These are phyloP conservation scores for Balanococcus diminutus DNA, from an alignment of 2,888 invertebrate species.

Conservation along the genomic window DNA sequence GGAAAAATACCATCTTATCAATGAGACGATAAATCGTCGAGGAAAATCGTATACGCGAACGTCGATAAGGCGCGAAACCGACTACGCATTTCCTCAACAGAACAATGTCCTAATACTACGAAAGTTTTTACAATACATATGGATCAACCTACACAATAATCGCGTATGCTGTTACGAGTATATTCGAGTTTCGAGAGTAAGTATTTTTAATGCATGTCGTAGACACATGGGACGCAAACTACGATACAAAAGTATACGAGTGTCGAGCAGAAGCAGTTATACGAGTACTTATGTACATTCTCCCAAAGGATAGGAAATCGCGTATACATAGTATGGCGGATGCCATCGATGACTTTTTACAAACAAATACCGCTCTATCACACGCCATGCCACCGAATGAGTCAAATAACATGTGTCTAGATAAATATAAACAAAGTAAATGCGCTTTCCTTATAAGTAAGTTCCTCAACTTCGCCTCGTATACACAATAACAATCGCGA, in stretches of 20 bases:
- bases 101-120: background rate
- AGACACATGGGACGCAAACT: background rate
- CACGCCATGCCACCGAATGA: background rate
- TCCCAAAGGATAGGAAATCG: background rate
- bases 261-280: no score
- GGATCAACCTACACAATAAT: background rate
- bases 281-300: no score
- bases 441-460: background rate
- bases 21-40: background rate
- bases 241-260: background rate
- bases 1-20: background rate
- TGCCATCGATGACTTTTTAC: background rate
- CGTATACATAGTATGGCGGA: background rate
- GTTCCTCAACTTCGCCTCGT: background rate
- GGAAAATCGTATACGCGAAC: background rate
- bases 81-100: conserved; percentile 17
- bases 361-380: background rate
- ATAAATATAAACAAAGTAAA: background rate
- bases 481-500: no score
- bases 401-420: background rate
- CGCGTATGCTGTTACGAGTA: no score
- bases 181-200: no score
- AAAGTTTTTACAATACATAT: background rate
- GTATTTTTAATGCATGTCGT: no score
- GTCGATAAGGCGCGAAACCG: background rate